These are phyloP conservation scores for Meriones psammophilus DNA, from an alignment of 2,797 vertebrate species.

Conservation along the genomic window DNA sequence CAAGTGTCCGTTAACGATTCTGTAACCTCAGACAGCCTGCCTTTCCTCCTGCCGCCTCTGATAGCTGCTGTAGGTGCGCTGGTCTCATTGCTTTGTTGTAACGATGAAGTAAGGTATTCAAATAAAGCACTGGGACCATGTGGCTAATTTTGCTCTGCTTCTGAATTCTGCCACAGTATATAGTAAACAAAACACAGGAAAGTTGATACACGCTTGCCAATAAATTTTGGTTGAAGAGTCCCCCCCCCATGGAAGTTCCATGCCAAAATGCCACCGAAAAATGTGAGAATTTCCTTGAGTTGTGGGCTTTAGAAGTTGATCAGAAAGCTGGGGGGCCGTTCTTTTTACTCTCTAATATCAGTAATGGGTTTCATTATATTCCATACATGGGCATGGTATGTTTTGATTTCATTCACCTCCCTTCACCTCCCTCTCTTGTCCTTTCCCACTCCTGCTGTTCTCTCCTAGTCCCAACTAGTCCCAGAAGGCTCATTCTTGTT, in stretches of 20 bases:
- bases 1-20: not conserved
- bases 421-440: not conserved
- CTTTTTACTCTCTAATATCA: not conserved
- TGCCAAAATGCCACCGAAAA: not conserved
- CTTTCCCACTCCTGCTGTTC: too few relatives aligned
- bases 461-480: not conserved
- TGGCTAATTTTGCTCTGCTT: not conserved
- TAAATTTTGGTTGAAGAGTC: slow-evolving; percentile 15
- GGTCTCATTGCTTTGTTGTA: not conserved
- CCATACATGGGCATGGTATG: too few relatives aligned
- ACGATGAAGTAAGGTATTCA: not conserved
- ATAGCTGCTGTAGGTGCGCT: not conserved
- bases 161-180: not conserved
- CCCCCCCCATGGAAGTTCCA: not conserved
- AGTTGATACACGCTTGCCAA: not conserved
- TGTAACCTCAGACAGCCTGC: not conserved
- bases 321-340: not conserved
- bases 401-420: not conserved
- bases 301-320: not conserved
- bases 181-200: not conserved
- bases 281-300: slow-evolving; percentile 21
- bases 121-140: not conserved
- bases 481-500: not conserved
- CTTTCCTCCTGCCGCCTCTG: not conserved
- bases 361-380: not conserved